A percentile compares a stretch with the other conserved stretches of the same genome.
Evolutionary conservation across 2,888 invertebrate genomes (phyloP).

Genomic region (Coleophora flavipennella): DNA sequence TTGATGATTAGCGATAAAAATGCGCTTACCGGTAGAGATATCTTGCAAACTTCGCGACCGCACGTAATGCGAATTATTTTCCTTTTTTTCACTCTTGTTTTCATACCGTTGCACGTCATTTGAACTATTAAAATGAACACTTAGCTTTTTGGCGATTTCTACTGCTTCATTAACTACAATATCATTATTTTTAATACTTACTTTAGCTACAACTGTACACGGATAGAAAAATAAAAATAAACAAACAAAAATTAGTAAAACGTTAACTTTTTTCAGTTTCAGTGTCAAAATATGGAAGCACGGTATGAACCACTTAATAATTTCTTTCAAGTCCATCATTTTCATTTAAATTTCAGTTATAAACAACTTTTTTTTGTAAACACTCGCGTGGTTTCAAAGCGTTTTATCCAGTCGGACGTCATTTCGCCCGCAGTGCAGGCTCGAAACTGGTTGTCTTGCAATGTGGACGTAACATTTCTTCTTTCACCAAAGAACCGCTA

Average conservation of each 20-base stretch:
- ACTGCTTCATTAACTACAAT: constrained; percentile 16
- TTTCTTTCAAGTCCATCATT: constrained; percentile 63
- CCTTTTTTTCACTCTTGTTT: constrained; percentile 27
- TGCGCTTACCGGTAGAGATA: constrained; percentile 25
- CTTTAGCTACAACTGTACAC: constrained; percentile 30
- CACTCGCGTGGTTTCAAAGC: constrained; percentile 10
- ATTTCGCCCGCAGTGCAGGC: constrained; percentile 32
- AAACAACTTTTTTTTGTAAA: constrained; percentile 6
- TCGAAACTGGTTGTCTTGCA: constrained; percentile 31
- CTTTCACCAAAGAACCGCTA: constrained; percentile 37
- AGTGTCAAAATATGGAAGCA: constrained; percentile 53
- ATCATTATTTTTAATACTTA: constrained; percentile 26
- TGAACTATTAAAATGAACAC: constrained; percentile 15
- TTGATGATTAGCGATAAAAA: too few species aligned
- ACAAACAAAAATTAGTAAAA: constrained; percentile 31
- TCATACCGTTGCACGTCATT: constrained; percentile 17
- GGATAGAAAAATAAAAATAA: constrained; percentile 49
- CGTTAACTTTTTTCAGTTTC: constrained; percentile 28
- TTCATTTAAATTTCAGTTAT: constrained; percentile 14
- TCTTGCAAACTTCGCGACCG: constrained; percentile 11
- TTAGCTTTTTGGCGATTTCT: constrained; percentile 30
- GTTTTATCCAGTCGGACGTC: constrained; percentile 26
- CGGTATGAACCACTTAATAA: constrained; percentile 65
- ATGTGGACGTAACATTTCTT: constrained; percentile 40
- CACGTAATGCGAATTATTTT: constrained; percentile 1